These are phyloP conservation scores for Ochotona princeps DNA, from an alignment of 2,113 vertebrate species.

Conservation along the genomic window DNA sequence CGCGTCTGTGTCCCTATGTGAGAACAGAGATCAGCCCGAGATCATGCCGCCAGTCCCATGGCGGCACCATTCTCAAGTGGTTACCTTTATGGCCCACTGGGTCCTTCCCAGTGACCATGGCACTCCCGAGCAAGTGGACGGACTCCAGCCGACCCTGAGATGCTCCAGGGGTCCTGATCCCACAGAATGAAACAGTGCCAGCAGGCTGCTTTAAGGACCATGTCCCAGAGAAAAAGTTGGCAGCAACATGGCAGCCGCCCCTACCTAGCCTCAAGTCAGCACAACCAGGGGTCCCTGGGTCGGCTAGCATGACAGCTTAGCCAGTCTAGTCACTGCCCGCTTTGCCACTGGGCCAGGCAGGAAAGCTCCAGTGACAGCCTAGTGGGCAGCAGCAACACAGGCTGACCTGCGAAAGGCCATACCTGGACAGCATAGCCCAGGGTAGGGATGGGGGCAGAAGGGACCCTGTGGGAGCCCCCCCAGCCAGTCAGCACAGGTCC, in stretches of 20 bases:
- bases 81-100: no score
- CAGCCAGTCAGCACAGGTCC: conserved; percentile 11
- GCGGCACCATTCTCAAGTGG: no score
- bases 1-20: no score
- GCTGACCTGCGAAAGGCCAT: neutral
- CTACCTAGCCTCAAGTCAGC: neutral
- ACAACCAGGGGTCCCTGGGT: neutral
- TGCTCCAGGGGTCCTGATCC: neutral
- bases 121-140: no score
- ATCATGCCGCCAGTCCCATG: no score
- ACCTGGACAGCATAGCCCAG: conserved; percentile 10
- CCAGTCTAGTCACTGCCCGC: neutral
- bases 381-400: neutral
- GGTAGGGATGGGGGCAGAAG: neutral
- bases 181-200: neutral
- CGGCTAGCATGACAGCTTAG: neutral
- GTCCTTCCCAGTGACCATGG: no score
- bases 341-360: neutral
- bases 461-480: neutral
- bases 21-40: no score
- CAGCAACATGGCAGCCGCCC: fast-evolving
- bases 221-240: neutral
- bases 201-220: neutral
- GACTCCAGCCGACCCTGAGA: neutral
- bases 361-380: neutral